Conservation (phyloP, 2,888 invertebrate species). For the Cheilosia soror region DNA sequence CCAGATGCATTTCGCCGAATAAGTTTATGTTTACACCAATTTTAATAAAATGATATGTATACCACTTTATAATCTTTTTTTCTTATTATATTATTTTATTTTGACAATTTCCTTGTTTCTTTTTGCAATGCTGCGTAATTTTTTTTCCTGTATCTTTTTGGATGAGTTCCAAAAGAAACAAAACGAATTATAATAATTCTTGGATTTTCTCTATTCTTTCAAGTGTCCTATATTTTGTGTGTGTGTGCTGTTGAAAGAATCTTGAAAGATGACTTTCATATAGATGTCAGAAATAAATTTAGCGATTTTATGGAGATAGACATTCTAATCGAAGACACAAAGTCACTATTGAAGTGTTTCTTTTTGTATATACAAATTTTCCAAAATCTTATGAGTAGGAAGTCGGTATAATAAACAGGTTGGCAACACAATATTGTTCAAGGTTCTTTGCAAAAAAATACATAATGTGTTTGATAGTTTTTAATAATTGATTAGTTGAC, state of each 20-base stretch:
- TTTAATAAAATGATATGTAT: too few relatives aligned
- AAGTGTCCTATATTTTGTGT: conserved; percentile 44
- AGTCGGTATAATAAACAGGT: conserved; percentile 6
- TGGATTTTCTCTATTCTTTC: conserved; percentile 14
- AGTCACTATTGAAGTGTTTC: not conserved
- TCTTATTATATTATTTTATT: not conserved
- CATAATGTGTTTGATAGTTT: conserved; percentile 5
- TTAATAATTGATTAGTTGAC: not conserved
- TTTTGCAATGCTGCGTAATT: not conserved
- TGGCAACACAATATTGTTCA: conserved; percentile 16
- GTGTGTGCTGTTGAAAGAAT: conserved; percentile 38
- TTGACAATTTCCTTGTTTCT: not conserved
- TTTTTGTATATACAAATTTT: not conserved
- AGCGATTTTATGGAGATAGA: conserved; percentile 29
- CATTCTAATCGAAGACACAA: conserved; percentile 43
- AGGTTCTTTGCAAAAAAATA: not conserved
- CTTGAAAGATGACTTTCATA: conserved; percentile 19
- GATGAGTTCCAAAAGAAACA: conserved; percentile 27
- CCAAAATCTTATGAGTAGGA: conserved; percentile 1
- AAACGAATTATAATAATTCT: conserved; percentile 19
- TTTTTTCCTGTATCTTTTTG: conserved; percentile 20
- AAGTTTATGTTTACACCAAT: too few relatives aligned
- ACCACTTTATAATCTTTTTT: not conserved
- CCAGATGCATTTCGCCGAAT: too few relatives aligned
- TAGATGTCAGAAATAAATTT: conserved; percentile 53